Percentiles rank a stretch among this genome's conserved stretches.
Conservation (phyloP, 2,797 vertebrate genomes). For the Hippocampus kuda region DNA sequence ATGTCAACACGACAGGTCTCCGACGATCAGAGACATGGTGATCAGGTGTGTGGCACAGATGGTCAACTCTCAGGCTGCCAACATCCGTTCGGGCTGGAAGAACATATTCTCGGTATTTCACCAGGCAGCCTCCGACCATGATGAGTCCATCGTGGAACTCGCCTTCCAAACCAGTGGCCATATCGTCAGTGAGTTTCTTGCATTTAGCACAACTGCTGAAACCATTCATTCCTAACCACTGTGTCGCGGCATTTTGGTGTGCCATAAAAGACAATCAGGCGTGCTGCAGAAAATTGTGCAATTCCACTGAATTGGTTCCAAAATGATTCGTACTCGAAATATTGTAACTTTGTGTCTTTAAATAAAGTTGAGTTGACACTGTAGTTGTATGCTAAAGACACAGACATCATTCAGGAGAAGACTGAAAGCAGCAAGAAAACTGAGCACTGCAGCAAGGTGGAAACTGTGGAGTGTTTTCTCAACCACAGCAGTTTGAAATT, state of each 20-base stretch:
- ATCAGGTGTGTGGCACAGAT: constrained; percentile 93
- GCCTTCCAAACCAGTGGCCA: constrained; percentile 90
- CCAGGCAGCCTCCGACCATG: constrained; percentile 86
- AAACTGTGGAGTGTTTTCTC: too few relatives aligned
- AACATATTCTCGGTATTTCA: constrained; percentile 96
- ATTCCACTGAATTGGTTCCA: too few relatives aligned
- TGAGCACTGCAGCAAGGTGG: too few relatives aligned
- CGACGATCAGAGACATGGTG: constrained; percentile 92
- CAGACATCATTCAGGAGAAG: too few relatives aligned
- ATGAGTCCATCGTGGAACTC: constrained; percentile 87
- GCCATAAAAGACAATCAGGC: too few relatives aligned
- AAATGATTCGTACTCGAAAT: too few relatives aligned
- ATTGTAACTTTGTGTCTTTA: too few relatives aligned
- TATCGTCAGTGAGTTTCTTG: constrained; percentile 80
- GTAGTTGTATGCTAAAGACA: too few relatives aligned
- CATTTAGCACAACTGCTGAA: neutral
- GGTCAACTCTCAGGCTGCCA: constrained; percentile 90
- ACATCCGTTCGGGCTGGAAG: constrained; percentile 96
- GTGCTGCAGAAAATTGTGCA: too few relatives aligned
- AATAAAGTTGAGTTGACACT: neutral
- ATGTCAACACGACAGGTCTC: constrained; percentile 64
- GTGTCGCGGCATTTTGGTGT: too few relatives aligned
- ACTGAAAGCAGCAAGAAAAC: too few relatives aligned
- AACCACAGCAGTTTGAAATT: too few relatives aligned
- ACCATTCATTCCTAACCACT: neutral